Base-by-base conservation (phyloP, 2,797 vertebrate genomes). In the Microtus agrestis region DNA sequence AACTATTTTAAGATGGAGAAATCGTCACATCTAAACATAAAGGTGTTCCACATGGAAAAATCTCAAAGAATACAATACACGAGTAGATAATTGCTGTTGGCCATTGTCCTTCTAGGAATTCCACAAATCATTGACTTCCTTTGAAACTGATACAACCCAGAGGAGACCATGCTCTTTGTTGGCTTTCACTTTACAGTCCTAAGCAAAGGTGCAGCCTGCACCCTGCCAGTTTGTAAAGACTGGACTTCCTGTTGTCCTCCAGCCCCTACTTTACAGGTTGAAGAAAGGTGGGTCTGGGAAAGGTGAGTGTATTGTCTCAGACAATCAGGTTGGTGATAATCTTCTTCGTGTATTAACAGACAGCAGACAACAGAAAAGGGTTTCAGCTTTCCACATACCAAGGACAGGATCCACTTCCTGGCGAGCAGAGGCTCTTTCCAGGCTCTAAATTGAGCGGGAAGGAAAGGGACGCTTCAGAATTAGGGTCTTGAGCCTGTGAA, bases 1-100 rank as follows among this genome's bases (percentile, higher is more conserved):
- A 74, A 13, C 63, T 93, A 27, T 85, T 94, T 95, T 85, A 63
- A 79, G 91, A 40, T 31, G 23, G 19, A 95, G 69, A 56, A 27
- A 3, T 31, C 84, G 21, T 15, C 13, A 84, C 6, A 29, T 34
- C 59, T 91, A 90, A 74, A 76, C 12, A 3, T 82, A 74, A 95
- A 61, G 4, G 15, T 4, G 13, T 73, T 40, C 3, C 81, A 19
- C 11, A 56, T 46, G 21, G 21, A 46, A 59, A 88, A 48, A 40
- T 40, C 29, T 73, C 15, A 65, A 48, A 25, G 11, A 96, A 59
- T 59, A 59, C 56, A 94, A 73, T 34, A 87, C 10, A 59, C 5
- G 46, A 21, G 34, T 34, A 54, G 89, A 51, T 78, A 31, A 81
- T 29, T 80, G 48, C 71, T 2, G 5, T 23, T 77, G 19, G 51